These are phyloP conservation scores for Phortica magna DNA, from an alignment of 2,888 invertebrate species.

Conservation along the genomic window DNA sequence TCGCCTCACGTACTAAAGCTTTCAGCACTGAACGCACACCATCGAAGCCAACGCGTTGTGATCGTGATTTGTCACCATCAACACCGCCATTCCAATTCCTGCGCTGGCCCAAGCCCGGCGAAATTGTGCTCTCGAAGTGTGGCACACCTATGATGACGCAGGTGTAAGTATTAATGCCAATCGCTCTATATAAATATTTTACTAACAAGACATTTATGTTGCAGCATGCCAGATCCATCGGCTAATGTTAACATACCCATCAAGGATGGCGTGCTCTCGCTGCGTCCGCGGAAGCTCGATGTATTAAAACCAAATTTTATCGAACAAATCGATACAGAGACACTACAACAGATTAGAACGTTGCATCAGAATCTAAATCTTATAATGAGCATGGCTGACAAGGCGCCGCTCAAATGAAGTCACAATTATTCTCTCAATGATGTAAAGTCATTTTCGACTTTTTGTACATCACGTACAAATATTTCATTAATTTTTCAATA, in stretches of 20 bases:
- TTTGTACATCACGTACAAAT: neutral
- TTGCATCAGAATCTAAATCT: slow-evolving; percentile 75
- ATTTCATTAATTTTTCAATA: no score
- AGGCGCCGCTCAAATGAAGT: slow-evolving; percentile 56
- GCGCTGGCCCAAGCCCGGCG: slow-evolving; percentile 77
- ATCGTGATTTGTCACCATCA: slow-evolving; percentile 44
- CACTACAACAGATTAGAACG: slow-evolving; percentile 73
- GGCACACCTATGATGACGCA: slow-evolving; percentile 77
- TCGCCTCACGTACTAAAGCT: slow-evolving; percentile 69
- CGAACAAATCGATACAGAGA: slow-evolving; percentile 71
- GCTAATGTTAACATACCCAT: slow-evolving; percentile 78
- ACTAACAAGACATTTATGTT: neutral
- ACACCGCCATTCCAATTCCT: slow-evolving; percentile 74
- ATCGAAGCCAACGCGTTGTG: neutral
- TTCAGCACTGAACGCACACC: slow-evolving; percentile 75
- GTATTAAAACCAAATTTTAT: slow-evolving; percentile 70
- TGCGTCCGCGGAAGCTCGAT: slow-evolving; percentile 73
- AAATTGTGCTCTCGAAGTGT: slow-evolving; percentile 74
- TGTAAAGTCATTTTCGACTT: neutral
- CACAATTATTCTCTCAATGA: neutral
- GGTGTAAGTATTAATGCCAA: slow-evolving; percentile 64
- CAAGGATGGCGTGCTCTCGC: slow-evolving; percentile 74
- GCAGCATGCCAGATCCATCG: slow-evolving; percentile 71
- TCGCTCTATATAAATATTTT: neutral
- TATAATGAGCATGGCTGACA: slow-evolving; percentile 72